Conservation (phyloP, 2,888 invertebrate genomes). For the Zaprionus bogoriensis region DNA sequence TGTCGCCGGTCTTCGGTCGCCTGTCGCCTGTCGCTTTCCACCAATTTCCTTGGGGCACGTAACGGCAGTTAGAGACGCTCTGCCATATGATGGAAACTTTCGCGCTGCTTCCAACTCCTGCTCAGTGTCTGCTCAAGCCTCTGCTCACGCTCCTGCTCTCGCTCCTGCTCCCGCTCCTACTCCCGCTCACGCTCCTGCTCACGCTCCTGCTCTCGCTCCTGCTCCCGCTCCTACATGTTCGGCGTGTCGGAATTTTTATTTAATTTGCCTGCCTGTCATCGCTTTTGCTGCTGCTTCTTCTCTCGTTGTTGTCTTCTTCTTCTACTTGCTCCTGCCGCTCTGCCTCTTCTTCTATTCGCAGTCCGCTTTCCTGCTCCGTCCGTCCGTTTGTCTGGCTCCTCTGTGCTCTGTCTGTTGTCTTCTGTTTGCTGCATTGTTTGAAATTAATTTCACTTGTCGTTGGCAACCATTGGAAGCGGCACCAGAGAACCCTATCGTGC, state of each 20-base stretch:
- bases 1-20: constrained; percentile 2
- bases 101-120: constrained; percentile 11
- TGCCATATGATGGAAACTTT: constrained; percentile 54
- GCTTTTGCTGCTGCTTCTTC: constrained; percentile 29
- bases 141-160: too few species aligned
- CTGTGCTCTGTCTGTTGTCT: constrained; percentile 54
- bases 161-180: too few species aligned
- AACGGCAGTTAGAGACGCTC: constrained; percentile 46
- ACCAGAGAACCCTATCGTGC: constrained; percentile 13
- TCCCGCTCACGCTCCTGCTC: too few species aligned
- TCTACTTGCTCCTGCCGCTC: not conserved
- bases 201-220: too few species aligned
- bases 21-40: constrained; percentile 2
- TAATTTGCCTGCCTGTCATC: constrained; percentile 65
- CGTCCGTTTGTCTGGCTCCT: constrained; percentile 23
- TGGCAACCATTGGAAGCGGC: constrained; percentile 37
- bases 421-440: constrained; percentile 74
- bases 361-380: constrained; percentile 7
- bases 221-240: constrained; percentile 13
- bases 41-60: constrained; percentile 36
- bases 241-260: constrained; percentile 72
- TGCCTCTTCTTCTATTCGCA: not conserved
- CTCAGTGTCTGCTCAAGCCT: constrained; percentile 19
- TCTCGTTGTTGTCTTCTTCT: constrained; percentile 5
- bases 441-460: constrained; percentile 77